Percentiles rank a stretch among this genome's conserved stretches.
Conservation (phyloP, 2,888 invertebrate genomes). For the Lobophora halterata region DNA sequence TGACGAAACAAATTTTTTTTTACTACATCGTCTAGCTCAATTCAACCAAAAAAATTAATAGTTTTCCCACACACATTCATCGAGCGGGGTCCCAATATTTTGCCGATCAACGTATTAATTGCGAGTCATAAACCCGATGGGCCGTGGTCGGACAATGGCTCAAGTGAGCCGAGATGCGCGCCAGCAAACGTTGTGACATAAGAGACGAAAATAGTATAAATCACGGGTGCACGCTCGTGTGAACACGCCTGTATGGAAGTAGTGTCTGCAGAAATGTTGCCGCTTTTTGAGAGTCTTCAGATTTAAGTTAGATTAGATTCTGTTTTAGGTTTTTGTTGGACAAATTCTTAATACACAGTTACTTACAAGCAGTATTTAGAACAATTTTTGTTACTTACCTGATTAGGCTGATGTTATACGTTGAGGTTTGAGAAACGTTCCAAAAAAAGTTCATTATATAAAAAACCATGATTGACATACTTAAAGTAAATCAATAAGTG, state of each 20-base stretch:
- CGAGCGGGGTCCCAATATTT: constrained; percentile 53
- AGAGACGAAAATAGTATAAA: constrained; percentile 57
- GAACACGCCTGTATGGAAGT: constrained; percentile 40
- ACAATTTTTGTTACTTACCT: too few relatives aligned
- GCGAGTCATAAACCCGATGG: constrained; percentile 66
- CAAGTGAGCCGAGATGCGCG: constrained; percentile 51
- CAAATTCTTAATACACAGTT: too few relatives aligned
- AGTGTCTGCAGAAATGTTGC: constrained; percentile 17
- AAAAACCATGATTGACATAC: too few relatives aligned
- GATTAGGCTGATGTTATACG: too few relatives aligned
- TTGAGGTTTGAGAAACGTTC: too few relatives aligned
- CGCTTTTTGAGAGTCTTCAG: too few relatives aligned
- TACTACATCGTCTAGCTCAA: constrained; percentile 20
- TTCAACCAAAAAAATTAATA: constrained; percentile 31
- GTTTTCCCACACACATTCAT: constrained; percentile 38
- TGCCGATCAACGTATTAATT: constrained; percentile 62
- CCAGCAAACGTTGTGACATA: constrained; percentile 58
- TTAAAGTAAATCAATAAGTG: too few relatives aligned
- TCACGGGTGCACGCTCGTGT: constrained; percentile 63
- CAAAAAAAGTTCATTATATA: too few relatives aligned
- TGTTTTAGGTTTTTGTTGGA: too few relatives aligned
- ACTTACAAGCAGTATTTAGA: too few relatives aligned
- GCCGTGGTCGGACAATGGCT: constrained; percentile 47
- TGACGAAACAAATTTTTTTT: too few relatives aligned
- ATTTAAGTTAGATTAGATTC: too few relatives aligned